phyloP scores from a whole-genome alignment of 2,888 invertebrate genomes.

The Ellobium chinense region DNA sequence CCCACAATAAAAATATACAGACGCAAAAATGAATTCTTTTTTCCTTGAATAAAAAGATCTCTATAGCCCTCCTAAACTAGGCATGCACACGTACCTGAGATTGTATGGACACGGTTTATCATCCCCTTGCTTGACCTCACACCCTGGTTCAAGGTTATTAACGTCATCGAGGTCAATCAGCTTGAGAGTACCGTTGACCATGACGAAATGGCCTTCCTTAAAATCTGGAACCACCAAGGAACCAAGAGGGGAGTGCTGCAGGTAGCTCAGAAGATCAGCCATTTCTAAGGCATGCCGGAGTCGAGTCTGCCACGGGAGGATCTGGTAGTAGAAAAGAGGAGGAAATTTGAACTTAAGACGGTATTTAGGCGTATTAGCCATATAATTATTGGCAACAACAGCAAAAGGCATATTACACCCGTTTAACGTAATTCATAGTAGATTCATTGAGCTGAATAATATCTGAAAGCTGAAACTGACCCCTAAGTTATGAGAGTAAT shows the following conservation, averaged over 20 bases:
- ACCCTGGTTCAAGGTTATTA: conserved; percentile 70
- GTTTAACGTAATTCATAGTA: too few species aligned
- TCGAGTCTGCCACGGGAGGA: conserved; percentile 64
- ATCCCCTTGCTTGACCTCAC: conserved; percentile 50
- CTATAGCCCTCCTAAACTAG: too few species aligned
- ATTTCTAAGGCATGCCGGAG: conserved; percentile 68
- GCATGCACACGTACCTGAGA: too few species aligned
- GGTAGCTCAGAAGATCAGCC: conserved; percentile 69
- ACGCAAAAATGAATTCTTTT: too few species aligned
- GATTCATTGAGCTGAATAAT: too few species aligned
- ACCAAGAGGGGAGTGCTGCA: conserved; percentile 73
- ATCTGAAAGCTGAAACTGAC: too few species aligned
- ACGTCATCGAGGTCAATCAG: conserved; percentile 76
- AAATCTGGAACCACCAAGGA: conserved; percentile 74
- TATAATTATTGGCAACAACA: not conserved
- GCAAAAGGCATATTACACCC: not conserved
- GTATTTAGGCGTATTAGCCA: not conserved
- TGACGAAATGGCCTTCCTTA: conserved; percentile 73
- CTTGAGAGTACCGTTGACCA: conserved; percentile 67
- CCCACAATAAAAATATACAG: too few species aligned
- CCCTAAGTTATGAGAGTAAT: too few species aligned
- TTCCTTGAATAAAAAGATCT: too few species aligned
- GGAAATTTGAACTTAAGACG: too few species aligned
- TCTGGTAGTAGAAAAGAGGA: conserved; percentile 56
- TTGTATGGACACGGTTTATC: conserved; percentile 42